A percentile compares a stretch with the other conserved stretches of the same genome.
Conservation (phyloP, 1,140 invertebrate species). For the Orius insidiosus region DNA sequence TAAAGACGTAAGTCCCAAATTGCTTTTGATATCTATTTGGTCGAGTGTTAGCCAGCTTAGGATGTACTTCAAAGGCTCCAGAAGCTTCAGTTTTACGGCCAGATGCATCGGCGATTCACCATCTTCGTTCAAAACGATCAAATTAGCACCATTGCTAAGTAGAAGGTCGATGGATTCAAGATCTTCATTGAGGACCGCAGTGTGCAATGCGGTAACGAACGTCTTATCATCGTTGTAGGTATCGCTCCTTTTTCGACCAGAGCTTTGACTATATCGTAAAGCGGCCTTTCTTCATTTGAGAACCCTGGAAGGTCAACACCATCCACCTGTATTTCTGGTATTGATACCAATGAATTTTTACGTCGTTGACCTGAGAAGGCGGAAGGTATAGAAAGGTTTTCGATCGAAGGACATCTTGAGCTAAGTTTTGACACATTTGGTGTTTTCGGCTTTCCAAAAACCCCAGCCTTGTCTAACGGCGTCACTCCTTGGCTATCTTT, state of each 20-base stretch:
- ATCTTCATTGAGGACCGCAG: conserved; percentile 12
- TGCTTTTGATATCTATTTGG: conserved; percentile 31
- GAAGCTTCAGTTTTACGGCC: conserved; percentile 25
- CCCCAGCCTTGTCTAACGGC: conserved; percentile 30
- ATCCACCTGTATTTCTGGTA: neutral
- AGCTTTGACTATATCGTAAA: conserved; percentile 1
- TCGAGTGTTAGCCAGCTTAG: conserved; percentile 15
- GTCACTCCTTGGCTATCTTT: conserved; percentile 27
- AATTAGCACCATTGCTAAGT: conserved; percentile 23
- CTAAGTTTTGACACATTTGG: too few species aligned
- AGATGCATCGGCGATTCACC: conserved; percentile 41
- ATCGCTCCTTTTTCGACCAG: conserved; percentile 7
- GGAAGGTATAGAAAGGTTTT: neutral
- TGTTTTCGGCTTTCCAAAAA: neutral
- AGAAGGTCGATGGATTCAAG: conserved; percentile 26
- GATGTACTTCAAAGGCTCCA: conserved; percentile 5
- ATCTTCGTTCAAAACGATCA: conserved; percentile 30
- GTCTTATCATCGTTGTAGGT: neutral
- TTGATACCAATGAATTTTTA: neutral
- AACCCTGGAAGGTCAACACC: neutral
- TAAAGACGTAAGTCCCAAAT: conserved; percentile 51
- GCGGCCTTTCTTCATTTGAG: neutral
- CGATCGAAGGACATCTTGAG: neutral
- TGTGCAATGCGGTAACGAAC: conserved; percentile 13
- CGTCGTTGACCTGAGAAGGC: neutral